Conservation (phyloP, 2,113 vertebrate genomes). For the Pteronura brasiliensis region DNA sequence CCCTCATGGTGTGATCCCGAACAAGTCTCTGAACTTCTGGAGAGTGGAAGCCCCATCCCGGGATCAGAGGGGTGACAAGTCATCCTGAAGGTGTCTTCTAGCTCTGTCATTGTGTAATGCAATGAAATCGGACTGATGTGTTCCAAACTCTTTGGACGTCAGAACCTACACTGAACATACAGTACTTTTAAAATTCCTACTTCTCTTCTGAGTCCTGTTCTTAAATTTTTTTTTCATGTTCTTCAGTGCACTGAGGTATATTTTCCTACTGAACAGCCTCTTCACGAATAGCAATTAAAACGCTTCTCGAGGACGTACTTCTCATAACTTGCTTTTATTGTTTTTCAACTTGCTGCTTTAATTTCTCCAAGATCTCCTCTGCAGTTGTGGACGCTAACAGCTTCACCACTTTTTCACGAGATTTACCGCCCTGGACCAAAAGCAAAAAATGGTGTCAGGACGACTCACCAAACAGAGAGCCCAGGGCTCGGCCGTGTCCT, state of each 20-base stretch:
- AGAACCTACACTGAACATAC: not conserved
- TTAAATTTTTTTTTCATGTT: not conserved
- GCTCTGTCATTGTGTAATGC: not conserved
- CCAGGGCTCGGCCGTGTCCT: not conserved
- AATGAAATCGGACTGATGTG: not conserved
- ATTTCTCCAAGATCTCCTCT: constrained; percentile 89
- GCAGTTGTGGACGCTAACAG: constrained; percentile 85
- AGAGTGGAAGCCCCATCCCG: not conserved
- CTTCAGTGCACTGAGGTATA: not conserved
- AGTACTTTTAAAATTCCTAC: not conserved
- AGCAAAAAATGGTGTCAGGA: not conserved
- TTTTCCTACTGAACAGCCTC: not conserved
- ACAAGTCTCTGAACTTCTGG: not conserved
- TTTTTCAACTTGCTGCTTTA: constrained; percentile 86
- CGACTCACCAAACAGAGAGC: not conserved
- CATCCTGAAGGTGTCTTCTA: not conserved
- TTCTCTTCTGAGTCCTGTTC: not conserved
- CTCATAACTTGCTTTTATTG: constrained; percentile 56
- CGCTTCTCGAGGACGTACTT: not conserved
- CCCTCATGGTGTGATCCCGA: not conserved
- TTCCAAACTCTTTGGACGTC: not conserved
- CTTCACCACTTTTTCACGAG: constrained; percentile 92
- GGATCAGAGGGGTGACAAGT: not conserved
- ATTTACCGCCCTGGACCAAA: constrained; percentile 90
- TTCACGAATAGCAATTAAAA: not conserved